Conservation (phyloP, 2,888 invertebrate genomes). For the Mycalesis mineus region DNA sequence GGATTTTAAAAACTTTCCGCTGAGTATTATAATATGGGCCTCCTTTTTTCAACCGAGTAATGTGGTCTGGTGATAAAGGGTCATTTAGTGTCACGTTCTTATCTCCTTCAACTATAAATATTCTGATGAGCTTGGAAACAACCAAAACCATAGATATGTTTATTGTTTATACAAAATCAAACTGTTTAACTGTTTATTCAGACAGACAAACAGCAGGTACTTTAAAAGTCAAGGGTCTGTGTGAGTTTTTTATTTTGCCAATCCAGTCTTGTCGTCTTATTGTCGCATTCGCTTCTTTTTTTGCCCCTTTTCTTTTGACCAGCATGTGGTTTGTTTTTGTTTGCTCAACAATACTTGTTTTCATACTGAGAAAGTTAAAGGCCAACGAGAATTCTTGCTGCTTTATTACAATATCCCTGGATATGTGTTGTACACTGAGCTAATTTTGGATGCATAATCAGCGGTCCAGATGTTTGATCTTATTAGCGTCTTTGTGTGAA, state of each 20-base stretch:
- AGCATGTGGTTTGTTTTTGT: not conserved
- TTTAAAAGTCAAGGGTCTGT: no score
- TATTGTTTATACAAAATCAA: no score
- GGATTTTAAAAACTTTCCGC: slow-evolving; percentile 10
- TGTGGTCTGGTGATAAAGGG: not conserved
- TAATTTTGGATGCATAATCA: not conserved
- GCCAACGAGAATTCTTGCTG: not conserved
- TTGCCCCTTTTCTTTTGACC: no score
- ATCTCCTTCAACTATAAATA: slow-evolving; percentile 1
- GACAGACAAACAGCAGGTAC: no score
- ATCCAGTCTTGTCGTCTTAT: no score
- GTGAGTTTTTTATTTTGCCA: no score
- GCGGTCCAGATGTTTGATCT: not conserved
- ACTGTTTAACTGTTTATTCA: no score
- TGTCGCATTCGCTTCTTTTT: no score
- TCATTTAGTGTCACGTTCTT: not conserved
- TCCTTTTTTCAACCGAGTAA: not conserved
- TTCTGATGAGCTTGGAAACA: not conserved
- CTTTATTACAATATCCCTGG: not conserved
- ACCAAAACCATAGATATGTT: not conserved
- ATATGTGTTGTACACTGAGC: not conserved
- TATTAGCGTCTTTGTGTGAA: not conserved
- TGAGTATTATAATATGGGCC: not conserved
- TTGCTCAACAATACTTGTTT: no score
- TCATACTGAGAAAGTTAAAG: no score